Conservation (phyloP, 2,797 vertebrate species). For the Picus viridis region DNA sequence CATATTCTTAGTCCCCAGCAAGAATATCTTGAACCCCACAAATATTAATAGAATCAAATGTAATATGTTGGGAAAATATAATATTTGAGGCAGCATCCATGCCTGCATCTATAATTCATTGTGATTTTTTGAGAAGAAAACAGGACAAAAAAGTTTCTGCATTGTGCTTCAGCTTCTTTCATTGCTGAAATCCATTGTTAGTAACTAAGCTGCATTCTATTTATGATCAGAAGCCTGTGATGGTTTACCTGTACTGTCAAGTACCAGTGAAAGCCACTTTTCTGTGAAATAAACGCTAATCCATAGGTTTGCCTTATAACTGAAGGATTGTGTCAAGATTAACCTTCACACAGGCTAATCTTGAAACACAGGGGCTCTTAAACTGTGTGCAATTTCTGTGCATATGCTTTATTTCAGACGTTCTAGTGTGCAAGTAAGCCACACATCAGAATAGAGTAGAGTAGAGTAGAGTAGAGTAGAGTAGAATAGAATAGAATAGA, state of each 20-base stretch:
- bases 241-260: constrained; percentile 32
- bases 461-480: too few species aligned
- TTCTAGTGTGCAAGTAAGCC: constrained; percentile 54
- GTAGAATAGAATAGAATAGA: too few species aligned
- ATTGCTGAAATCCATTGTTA: constrained; percentile 23
- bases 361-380: neutral
- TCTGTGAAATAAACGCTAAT: constrained; percentile 35
- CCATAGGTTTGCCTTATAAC: constrained; percentile 42
- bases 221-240: constrained; percentile 9
- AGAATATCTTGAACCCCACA: neutral
- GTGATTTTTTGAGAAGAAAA: constrained; percentile 45
- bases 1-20: neutral
- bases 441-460: neutral
- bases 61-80: neutral
- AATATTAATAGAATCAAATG: neutral
- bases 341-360: constrained; percentile 10
- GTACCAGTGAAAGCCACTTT: constrained; percentile 36
- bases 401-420: constrained; percentile 50
- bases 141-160: constrained; percentile 14
- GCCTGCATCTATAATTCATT: neutral
- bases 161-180: neutral
- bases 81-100: constrained; percentile 6
- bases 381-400: constrained; percentile 14
- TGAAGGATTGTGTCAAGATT: constrained; percentile 56
- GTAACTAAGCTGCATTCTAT: constrained; percentile 13